These are phyloP conservation scores for Halichondria panicea DNA, from an alignment of 37 sponge, comb jelly and placozoan genomes.

Conservation along the genomic window DNA sequence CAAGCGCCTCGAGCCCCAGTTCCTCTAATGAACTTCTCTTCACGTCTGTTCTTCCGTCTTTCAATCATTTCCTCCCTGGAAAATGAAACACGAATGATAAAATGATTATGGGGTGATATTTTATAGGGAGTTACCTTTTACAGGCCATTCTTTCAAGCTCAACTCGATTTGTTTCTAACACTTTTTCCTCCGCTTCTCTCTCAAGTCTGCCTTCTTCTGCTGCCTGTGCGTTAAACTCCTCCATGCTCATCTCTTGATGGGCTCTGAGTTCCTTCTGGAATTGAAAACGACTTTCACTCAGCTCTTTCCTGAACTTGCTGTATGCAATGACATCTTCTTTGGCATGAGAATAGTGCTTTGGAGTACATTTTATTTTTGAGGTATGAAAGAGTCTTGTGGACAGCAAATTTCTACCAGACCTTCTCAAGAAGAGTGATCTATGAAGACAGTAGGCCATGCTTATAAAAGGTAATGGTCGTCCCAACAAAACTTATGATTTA, in stretches of 20 bases:
- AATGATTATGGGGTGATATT: neutral
- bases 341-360: conserved; percentile 3
- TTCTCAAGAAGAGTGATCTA: neutral
- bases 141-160: conserved; percentile 62
- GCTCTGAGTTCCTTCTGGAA: conserved; percentile 15
- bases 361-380: too few species aligned
- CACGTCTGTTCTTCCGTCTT: too few species aligned
- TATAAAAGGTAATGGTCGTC: conserved; percentile 1
- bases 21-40: too few species aligned
- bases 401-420: too few species aligned
- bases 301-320: conserved; percentile 13
- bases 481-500: neutral
- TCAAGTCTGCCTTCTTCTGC: conserved; percentile 48
- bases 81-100: too few species aligned
- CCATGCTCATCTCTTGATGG: conserved; percentile 23
- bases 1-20: neutral
- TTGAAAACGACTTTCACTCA: conserved; percentile 13
- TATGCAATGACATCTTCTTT: conserved; percentile 21
- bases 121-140: conserved; percentile 17
- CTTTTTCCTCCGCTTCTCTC: conserved; percentile 28
- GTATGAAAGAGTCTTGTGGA: too few species aligned
- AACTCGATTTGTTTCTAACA: conserved; percentile 32
- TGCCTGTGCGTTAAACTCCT: conserved; percentile 43
- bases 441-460: neutral
- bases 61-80: too few species aligned